Evolutionary conservation across 2,797 vertebrate species (phyloP).

Genomic region (Mionectes olivaceus): DNA sequence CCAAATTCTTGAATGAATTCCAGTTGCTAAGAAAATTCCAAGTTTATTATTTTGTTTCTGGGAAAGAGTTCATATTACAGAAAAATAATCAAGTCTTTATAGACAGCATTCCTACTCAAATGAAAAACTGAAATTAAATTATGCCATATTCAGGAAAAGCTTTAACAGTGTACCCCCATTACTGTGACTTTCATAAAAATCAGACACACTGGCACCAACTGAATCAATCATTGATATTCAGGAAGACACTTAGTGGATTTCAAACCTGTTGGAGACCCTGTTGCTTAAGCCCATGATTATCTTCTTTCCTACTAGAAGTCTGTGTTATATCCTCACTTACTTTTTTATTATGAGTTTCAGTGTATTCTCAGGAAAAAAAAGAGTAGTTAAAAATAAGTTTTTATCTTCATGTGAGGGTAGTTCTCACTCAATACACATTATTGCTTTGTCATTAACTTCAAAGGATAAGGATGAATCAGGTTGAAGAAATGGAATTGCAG

Average conservation of each 20-base stretch:
- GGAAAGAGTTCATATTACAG: background rate
- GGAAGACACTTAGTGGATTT: background rate
- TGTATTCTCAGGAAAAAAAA: background rate
- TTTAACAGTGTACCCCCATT: background rate
- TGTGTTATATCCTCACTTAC: background rate
- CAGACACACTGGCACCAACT: background rate
- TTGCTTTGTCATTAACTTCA: background rate
- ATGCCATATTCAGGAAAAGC: background rate
- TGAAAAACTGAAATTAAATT: background rate
- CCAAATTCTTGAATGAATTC: background rate
- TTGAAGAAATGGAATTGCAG: background rate
- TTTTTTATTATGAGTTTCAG: background rate
- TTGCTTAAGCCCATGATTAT: background rate
- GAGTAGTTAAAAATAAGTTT: background rate
- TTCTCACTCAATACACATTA: background rate
- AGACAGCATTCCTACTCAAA: background rate
- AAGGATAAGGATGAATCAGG: background rate
- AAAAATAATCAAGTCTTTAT: background rate
- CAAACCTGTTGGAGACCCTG: background rate
- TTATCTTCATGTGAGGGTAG: background rate
- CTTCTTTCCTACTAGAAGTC: background rate
- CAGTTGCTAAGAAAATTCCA: background rate
- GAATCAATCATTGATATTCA: background rate
- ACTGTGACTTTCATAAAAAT: background rate
- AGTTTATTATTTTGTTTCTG: background rate